A percentile compares a stretch with the other conserved stretches of the same genome.
These are phyloP conservation scores for Papilio xuthus DNA, from an alignment of 1,140 invertebrate genomes.

Conservation along the genomic window DNA sequence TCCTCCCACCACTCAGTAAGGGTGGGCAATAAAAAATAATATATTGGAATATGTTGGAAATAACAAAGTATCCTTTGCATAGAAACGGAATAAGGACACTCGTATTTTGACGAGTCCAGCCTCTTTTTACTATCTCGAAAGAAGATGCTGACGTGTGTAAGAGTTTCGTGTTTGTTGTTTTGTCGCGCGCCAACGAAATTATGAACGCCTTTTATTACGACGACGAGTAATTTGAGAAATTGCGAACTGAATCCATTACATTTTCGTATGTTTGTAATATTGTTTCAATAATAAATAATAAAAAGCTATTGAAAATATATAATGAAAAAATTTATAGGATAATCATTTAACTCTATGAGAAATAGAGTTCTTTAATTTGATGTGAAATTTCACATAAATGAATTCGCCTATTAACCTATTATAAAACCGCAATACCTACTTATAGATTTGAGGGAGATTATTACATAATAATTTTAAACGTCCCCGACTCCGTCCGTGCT, in stretches of 20 bases:
- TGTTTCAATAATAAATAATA: background rate
- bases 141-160: constrained; percentile 64
- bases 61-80: constrained; percentile 79
- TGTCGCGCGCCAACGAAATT: constrained; percentile 62
- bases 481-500: too few relatives aligned
- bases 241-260: constrained; percentile 33
- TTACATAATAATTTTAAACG: too few relatives aligned
- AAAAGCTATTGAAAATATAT: background rate
- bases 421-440: too few relatives aligned
- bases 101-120: constrained; percentile 72
- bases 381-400: too few relatives aligned
- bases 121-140: constrained; percentile 70
- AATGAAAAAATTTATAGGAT: background rate
- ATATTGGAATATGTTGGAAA: constrained; percentile 83
- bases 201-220: constrained; percentile 51
- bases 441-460: too few relatives aligned
- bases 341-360: too few relatives aligned
- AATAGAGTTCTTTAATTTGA: too few relatives aligned
- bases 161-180: constrained; percentile 61
- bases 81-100: constrained; percentile 68
- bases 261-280: background rate
- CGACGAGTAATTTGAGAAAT: constrained; percentile 48
- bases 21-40: constrained; percentile 82
- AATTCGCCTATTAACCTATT: too few relatives aligned
- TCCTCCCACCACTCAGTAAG: constrained; percentile 37